These are phyloP conservation scores for Scrobipalpa atriplicella DNA, from an alignment of 2,888 invertebrate genomes.

Conservation along the genomic window DNA sequence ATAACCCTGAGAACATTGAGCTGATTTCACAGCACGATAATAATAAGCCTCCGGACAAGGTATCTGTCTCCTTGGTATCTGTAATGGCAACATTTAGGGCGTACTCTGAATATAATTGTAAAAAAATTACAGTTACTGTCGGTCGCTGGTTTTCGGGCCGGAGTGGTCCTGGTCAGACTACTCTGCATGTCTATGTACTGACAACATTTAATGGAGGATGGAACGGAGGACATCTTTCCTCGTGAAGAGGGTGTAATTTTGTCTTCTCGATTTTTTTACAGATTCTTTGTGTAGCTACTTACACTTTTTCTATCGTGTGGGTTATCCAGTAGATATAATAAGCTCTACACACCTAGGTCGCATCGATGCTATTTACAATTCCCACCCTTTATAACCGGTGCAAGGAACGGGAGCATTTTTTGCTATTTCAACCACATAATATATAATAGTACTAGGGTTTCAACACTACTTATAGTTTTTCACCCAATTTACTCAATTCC, in stretches of 20 bases:
- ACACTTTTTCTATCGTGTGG: too few species aligned
- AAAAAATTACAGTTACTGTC: slow-evolving; percentile 18
- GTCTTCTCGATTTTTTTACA: not conserved
- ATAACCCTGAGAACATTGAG: not conserved
- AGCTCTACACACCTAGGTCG: too few species aligned
- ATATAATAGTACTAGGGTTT: too few species aligned
- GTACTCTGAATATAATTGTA: slow-evolving; percentile 6
- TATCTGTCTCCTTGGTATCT: too few species aligned
- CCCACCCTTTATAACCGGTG: too few species aligned
- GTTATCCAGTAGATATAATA: too few species aligned
- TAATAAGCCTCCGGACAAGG: not conserved
- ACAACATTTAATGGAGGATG: not conserved
- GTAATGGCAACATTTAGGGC: slow-evolving; percentile 5
- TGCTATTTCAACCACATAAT: too few species aligned
- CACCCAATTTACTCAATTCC: too few species aligned
- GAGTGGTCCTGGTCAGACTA: not conserved
- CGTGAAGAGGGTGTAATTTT: not conserved
- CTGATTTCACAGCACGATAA: slow-evolving; percentile 6
- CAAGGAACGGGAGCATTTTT: too few species aligned
- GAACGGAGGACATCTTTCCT: not conserved
- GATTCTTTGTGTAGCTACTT: too few species aligned
- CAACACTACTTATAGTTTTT: too few species aligned
- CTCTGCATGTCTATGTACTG: slow-evolving; percentile 11
- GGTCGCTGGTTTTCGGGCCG: not conserved
- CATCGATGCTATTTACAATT: too few species aligned